Percentiles rank a stretch among this genome's conserved stretches.
phyloP scores from a whole-genome alignment of 2,888 invertebrate species.

The Branchipolynoe longqiensis region DNA sequence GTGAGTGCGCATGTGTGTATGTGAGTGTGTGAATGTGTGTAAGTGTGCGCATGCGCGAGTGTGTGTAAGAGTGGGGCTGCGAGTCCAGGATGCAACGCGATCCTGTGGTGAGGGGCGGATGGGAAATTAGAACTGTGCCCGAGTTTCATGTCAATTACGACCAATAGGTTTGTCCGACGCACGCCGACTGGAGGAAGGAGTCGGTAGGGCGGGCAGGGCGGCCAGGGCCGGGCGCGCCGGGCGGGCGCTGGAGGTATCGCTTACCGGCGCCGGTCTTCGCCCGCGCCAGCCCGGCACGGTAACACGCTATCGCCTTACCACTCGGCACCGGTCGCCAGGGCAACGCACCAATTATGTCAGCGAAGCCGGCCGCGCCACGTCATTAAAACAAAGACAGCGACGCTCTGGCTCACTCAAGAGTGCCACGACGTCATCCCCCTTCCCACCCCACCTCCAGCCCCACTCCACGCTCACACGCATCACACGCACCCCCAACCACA shows the following conservation, averaged over 20 bases:
- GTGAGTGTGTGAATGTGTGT: no score
- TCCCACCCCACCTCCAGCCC: no score
- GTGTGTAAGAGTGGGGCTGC: no score
- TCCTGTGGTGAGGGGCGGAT: not conserved
- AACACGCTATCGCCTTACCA: constrained; percentile 43
- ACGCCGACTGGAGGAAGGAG: constrained; percentile 10
- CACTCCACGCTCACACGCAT: no score
- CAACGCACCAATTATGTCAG: constrained; percentile 55
- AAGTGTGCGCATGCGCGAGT: no score
- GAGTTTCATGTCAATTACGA: constrained; percentile 54
- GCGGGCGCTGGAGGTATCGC: constrained; percentile 5
- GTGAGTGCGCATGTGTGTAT: no score
- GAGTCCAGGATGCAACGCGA: constrained; percentile 18
- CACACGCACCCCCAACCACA: no score
- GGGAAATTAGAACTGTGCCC: constrained; percentile 43
- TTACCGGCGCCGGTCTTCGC: constrained; percentile 7
- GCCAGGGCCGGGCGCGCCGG: not conserved
- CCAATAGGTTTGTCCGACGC: constrained; percentile 13
- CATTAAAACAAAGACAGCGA: constrained; percentile 49
- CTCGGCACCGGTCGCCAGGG: constrained; percentile 40
- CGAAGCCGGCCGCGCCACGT: constrained; percentile 1
- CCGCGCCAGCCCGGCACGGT: constrained; percentile 7
- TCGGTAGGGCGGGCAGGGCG: not conserved
- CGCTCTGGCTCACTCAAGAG: not conserved
- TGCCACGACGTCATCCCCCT: no score